Percentiles rank a stretch among this genome's conserved stretches.
Evolutionary conservation across 2,113 vertebrate species (phyloP).

Genomic region (Origma solitaria): DNA sequence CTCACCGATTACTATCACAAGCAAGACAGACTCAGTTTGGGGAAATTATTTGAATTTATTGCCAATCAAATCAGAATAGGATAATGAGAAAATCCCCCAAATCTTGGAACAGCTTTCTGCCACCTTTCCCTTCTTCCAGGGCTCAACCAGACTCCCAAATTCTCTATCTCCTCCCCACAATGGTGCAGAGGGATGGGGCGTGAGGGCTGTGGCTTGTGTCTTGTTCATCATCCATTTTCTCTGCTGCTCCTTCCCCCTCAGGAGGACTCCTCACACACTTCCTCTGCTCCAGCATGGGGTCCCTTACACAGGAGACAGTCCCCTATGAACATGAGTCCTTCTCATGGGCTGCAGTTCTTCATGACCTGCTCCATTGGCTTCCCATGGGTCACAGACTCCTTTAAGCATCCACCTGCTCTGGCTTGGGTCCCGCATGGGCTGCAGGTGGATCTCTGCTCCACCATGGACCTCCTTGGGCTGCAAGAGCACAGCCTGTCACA

Average conservation of each 20-base stretch:
- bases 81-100: neutral
- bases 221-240: neutral
- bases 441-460: neutral
- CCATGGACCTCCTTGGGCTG: neutral
- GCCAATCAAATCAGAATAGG: neutral
- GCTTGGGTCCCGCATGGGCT: fast-evolving
- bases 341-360: neutral
- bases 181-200: neutral
- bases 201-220: too few species aligned
- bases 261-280: neutral
- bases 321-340: neutral
- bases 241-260: neutral
- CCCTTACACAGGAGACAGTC: neutral
- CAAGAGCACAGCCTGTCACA: neutral
- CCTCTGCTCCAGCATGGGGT: neutral
- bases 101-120: neutral
- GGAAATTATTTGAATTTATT: neutral
- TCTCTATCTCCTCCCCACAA: neutral
- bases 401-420: neutral
- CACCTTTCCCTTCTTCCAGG: neutral
- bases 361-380: neutral
- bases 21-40: fast-evolving
- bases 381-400: neutral
- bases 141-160: neutral
- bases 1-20: neutral